Percentiles rank a stretch among this genome's conserved stretches.
Evolutionary conservation across 2,113 vertebrate genomes (phyloP).

Genomic region (Cheilinus undulatus): DNA sequence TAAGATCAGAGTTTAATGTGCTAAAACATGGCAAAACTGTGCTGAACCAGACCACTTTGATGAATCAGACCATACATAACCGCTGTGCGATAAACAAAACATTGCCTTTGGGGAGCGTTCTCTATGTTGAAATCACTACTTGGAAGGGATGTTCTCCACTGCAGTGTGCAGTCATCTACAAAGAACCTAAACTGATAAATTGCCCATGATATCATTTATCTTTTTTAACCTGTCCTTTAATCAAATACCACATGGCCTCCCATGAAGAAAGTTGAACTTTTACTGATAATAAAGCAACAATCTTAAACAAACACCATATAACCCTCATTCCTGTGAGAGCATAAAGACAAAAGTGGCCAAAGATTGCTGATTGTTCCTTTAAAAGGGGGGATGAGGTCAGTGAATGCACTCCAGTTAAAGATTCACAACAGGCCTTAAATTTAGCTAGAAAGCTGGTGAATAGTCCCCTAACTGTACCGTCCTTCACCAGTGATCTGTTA

Average conservation of each 20-base stretch:
- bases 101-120: no score
- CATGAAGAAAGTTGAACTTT: neutral
- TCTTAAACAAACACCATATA: neutral
- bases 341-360: neutral
- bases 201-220: no score
- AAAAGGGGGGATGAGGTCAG: neutral
- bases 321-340: neutral
- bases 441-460: neutral
- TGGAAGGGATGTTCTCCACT: no score
- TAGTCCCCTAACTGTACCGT: neutral
- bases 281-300: neutral
- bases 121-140: no score
- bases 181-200: no score
- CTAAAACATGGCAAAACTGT: no score
- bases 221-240: neutral
- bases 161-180: no score
- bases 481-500: neutral
- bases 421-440: slow-evolving; percentile 16
- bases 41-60: no score
- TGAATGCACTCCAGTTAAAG: neutral
- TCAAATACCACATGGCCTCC: neutral
- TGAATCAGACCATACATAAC: no score
- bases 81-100: no score
- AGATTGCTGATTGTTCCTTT: neutral
- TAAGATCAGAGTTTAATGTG: no score